phyloP scores from a whole-genome alignment of 1,140 invertebrate species.

The Achatina immaculata region DNA sequence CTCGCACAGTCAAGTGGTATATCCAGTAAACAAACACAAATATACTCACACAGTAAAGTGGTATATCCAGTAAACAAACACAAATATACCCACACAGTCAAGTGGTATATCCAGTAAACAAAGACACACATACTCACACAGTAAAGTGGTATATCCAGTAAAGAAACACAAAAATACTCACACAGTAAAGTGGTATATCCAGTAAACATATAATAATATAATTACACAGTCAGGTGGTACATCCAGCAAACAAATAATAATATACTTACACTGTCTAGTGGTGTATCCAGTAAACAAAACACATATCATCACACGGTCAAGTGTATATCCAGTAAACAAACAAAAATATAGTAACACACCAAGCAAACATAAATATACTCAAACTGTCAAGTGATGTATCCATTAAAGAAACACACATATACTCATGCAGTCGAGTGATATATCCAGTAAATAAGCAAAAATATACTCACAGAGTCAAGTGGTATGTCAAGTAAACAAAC shows the following conservation, averaged over 20 bases:
- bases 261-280: not conserved
- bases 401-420: too few species aligned
- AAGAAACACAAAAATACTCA: not conserved
- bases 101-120: not conserved
- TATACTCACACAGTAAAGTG: not conserved
- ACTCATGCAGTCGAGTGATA: too few species aligned
- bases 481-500: too few species aligned
- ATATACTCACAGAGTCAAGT: too few species aligned
- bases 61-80: not conserved
- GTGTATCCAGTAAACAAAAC: not conserved
- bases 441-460: too few species aligned
- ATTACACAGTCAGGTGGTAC: not conserved
- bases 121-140: not conserved
- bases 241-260: not conserved
- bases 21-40: not conserved
- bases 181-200: not conserved
- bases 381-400: too few species aligned
- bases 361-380: too few species aligned
- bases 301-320: too few species aligned
- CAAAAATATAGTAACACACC: too few species aligned
- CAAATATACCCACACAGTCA: not conserved
- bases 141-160: not conserved
- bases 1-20: not conserved
- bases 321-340: too few species aligned
- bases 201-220: not conserved